phyloP scores from a whole-genome alignment of 2,888 invertebrate species.

The Eucera pruinosa region DNA sequence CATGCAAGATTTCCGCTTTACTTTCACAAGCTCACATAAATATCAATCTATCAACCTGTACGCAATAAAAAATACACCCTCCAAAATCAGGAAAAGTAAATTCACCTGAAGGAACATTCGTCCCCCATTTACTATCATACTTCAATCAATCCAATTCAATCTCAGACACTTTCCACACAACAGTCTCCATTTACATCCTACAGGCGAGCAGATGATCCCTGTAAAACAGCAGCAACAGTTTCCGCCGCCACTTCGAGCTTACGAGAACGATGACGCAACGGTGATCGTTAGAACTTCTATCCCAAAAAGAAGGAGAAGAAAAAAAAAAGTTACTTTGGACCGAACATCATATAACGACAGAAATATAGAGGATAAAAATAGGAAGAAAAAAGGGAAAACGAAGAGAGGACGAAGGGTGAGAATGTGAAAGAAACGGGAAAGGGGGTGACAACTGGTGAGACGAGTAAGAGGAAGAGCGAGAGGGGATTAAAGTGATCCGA shows the following conservation, averaged over 20 bases:
- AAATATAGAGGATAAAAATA: conserved; percentile 26
- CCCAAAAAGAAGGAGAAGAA: background rate
- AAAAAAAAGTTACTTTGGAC: conserved; percentile 7
- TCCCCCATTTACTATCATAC: background rate
- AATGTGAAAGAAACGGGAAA: conserved; percentile 21
- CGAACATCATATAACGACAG: conserved; percentile 25
- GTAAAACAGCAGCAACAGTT: background rate
- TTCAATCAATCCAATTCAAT: background rate
- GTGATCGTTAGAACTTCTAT: conserved; percentile 21
- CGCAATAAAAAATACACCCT: background rate
- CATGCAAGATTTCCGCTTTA: too few species aligned
- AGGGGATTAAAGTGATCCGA: conserved; percentile 58
- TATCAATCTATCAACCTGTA: background rate
- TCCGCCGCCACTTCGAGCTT: background rate
- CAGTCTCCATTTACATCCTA: background rate
- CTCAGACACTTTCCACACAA: background rate
- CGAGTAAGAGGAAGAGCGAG: conserved; percentile 3
- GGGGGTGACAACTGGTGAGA: conserved; percentile 25
- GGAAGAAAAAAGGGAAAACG: background rate
- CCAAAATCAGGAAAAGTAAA: background rate
- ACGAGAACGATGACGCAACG: conserved; percentile 7
- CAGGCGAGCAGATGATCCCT: background rate
- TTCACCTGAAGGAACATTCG: background rate
- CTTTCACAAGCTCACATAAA: too few species aligned
- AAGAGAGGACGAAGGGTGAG: background rate